Evolutionary conservation across 92 coral and sea anemone genomes (phyloP).

Genomic region (Palythoa grandis): DNA sequence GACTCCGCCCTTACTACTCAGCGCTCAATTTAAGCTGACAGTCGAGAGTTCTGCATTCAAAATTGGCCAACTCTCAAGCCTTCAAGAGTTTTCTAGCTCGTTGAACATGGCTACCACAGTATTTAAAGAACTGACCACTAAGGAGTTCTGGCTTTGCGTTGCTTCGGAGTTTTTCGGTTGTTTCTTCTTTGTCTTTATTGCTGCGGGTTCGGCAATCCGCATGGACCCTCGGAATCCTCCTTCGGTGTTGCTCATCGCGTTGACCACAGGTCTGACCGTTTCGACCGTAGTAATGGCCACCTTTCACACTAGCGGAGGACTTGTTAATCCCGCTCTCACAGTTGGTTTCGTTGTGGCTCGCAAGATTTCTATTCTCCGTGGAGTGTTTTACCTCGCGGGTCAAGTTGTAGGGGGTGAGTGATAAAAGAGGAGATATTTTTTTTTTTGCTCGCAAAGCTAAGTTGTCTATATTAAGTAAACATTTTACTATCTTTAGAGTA

Average conservation of each 20-base stretch:
- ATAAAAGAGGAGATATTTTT: too few species aligned
- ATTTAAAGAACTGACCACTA: constrained; percentile 37
- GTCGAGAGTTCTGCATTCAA: constrained; percentile 9
- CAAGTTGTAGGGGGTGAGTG: constrained; percentile 63
- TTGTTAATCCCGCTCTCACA: constrained; percentile 66
- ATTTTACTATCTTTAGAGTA: too few species aligned
- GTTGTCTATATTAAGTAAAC: too few species aligned
- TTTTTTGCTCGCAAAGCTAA: too few species aligned
- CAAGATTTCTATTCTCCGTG: constrained; percentile 56
- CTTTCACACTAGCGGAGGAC: constrained; percentile 64
- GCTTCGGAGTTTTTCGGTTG: constrained; percentile 59
- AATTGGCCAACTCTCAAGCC: background rate
- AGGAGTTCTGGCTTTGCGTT: constrained; percentile 63
- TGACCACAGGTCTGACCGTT: constrained; percentile 57
- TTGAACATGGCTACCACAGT: constrained; percentile 4
- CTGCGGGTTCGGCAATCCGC: constrained; percentile 58
- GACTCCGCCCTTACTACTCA: background rate
- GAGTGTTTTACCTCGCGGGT: constrained; percentile 51
- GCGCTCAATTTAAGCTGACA: background rate
- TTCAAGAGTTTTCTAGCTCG: background rate
- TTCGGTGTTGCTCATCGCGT: constrained; percentile 53
- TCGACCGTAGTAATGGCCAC: constrained; percentile 54
- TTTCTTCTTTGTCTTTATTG: constrained; percentile 54
- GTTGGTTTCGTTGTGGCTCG: constrained; percentile 60
- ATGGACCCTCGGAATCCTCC: constrained; percentile 45